Evolutionary conservation across 2,888 invertebrate genomes (phyloP).

Genomic region (Noctua janthina): DNA sequence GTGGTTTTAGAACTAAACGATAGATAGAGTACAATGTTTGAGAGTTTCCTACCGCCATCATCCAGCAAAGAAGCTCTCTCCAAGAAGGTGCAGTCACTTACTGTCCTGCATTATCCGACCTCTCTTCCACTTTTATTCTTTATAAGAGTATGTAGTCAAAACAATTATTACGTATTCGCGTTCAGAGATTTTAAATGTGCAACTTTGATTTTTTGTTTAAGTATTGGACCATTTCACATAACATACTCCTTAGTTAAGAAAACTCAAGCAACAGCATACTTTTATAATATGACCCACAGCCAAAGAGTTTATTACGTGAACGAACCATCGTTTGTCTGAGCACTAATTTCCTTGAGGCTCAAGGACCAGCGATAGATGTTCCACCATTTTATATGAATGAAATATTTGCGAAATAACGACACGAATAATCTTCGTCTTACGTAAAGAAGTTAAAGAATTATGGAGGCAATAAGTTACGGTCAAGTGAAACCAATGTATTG

Average conservation of each 20-base stretch:
- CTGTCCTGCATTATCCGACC: background rate
- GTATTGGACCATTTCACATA: background rate
- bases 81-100: background rate
- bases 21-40: background rate
- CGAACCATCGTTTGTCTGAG: conserved; percentile 69
- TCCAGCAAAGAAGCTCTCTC: background rate
- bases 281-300: conserved; percentile 27
- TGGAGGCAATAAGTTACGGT: conserved; percentile 27
- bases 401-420: conserved; percentile 45
- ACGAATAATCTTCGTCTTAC: conserved; percentile 33
- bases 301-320: conserved; percentile 66
- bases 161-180: background rate
- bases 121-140: background rate
- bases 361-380: conserved; percentile 71
- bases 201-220: background rate
- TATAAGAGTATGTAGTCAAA: background rate
- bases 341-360: conserved; percentile 73
- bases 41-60: background rate
- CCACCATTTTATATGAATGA: conserved; percentile 58
- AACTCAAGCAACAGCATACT: background rate
- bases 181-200: background rate
- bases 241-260: no score
- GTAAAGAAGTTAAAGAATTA: conserved; percentile 23
- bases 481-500: background rate
- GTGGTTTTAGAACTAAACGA: background rate